phyloP scores from a whole-genome alignment of 2,797 vertebrate species.

The Dipus sagitta region DNA sequence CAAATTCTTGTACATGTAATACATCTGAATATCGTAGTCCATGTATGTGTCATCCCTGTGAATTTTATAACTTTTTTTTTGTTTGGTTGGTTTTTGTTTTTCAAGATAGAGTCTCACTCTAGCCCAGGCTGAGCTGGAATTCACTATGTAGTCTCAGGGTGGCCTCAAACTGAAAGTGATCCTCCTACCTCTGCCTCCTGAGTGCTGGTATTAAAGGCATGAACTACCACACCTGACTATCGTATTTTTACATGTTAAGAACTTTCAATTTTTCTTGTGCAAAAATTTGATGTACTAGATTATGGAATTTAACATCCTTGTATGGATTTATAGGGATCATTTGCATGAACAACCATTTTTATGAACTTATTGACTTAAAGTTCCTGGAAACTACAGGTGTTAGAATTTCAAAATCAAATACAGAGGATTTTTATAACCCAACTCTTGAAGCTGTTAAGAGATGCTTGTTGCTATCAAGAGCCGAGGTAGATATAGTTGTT shows the following conservation, averaged over 20 bases:
- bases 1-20: background rate
- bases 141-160: too few relatives aligned
- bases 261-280: background rate
- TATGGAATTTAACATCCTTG: background rate
- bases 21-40: background rate
- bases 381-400: background rate
- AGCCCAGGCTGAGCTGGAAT: too few relatives aligned
- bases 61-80: background rate
- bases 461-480: background rate
- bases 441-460: background rate
- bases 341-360: background rate
- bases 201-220: too few relatives aligned
- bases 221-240: too few relatives aligned
- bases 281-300: background rate
- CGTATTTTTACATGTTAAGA: background rate
- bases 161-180: too few relatives aligned
- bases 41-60: background rate
- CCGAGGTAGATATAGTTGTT: background rate
- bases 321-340: background rate
- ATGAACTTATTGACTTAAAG: background rate
- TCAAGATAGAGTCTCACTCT: too few relatives aligned
- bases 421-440: slow-evolving; percentile 9
- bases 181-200: too few relatives aligned
- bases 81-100: too few relatives aligned
- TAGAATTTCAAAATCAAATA: background rate